These are phyloP conservation scores for Coecobrya sp. DNA, from an alignment of 2,888 invertebrate species.

Conservation along the genomic window DNA sequence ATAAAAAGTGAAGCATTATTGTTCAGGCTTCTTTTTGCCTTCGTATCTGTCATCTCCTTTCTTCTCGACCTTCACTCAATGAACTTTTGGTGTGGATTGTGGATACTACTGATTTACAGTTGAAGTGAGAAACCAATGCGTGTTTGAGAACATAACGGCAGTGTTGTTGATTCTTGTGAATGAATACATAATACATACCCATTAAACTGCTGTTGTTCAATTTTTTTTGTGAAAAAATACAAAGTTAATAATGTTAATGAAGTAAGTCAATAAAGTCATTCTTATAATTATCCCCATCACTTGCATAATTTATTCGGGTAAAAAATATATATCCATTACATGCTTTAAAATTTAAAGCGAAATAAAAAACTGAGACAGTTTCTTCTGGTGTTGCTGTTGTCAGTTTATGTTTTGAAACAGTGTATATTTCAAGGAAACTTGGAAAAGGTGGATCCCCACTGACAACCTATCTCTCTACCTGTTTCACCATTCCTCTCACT, in stretches of 20 bases:
- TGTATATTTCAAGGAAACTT: conserved; percentile 63
- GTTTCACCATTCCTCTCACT: background rate
- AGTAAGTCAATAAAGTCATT: conserved; percentile 69
- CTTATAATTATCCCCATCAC: background rate
- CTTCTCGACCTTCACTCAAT: conserved; percentile 38
- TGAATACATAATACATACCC: background rate
- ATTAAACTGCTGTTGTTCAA: background rate
- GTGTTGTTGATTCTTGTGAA: background rate
- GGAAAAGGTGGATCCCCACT: conserved; percentile 77
- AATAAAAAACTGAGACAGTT: conserved; percentile 19
- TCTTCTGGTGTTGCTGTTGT: background rate
- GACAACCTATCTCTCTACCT: conserved; percentile 33
- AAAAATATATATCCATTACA: background rate
- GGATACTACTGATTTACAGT: background rate
- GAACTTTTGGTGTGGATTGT: background rate
- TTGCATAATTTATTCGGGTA: conserved; percentile 13
- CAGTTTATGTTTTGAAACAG: conserved; percentile 33
- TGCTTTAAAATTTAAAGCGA: background rate
- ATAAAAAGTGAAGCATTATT: background rate
- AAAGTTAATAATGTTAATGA: conserved; percentile 24
- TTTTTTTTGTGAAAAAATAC: background rate
- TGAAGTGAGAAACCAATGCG: background rate
- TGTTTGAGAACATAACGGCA: background rate
- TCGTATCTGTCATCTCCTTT: background rate
- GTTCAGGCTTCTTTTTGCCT: background rate